Base-by-base conservation (phyloP, 2,797 vertebrate genomes). In the Florisuga fusca region DNA sequence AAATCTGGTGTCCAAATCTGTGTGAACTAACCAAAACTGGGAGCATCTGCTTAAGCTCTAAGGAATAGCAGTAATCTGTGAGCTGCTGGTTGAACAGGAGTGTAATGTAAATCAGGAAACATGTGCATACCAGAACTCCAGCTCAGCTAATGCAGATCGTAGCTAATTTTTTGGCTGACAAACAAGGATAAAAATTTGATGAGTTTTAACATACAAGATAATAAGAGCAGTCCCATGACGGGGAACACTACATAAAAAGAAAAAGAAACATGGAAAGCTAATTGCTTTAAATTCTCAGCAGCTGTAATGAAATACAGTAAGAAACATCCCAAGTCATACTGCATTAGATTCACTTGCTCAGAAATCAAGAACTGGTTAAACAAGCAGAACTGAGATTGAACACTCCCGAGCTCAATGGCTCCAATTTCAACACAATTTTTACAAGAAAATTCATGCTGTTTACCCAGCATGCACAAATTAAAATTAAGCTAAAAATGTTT, bases 211-310 rank as follows among this genome's bases (percentile, higher is more conserved):
- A 46, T 48, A 66, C 26, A 57, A 62, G 89, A 94, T 89, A 89
- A 89, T 89, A 94, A 84, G 38, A 93, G 81, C 62, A 78, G 61
- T 94, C 91, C 83, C 86, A 85, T 83, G 91, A 33, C 48, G 85
- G 84, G 58, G 75, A 94, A 67, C 58, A 18, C 62, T 83, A 34
- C 80, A 80, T 78, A 92, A 84, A 91, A 93, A 89, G 87, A 95
- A 96, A 74, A 53, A 59, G 88, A 69, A 93, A 93, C 80, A 90
- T 64, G 66, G 81, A 83, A 91, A 93, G 59, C 93, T 96, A 94
- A 96, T 96, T 96, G 88, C 85, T 93, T 91, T 76, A 95, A 91
- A 94, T 90, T 93, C 91, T 94, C 78, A 92, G 86, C 93, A 95
- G 94, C 95, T 95, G 91, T 91, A 93, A 89, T 79, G 89, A 93